These are phyloP conservation scores for Lochmaea capreae DNA, from an alignment of 2,888 invertebrate genomes.

Conservation along the genomic window DNA sequence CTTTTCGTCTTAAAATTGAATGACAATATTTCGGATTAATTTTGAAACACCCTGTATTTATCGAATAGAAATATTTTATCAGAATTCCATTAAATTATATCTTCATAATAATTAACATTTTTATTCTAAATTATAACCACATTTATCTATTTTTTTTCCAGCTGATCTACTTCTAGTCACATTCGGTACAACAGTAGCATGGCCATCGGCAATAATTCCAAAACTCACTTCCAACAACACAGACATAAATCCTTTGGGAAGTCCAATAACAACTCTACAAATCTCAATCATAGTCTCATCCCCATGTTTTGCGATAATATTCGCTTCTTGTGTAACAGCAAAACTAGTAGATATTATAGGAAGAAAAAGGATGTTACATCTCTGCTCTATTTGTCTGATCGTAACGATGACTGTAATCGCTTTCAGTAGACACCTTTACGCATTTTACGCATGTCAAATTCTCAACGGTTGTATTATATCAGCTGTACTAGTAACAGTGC, in stretches of 20 bases:
- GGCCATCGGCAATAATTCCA: conserved; percentile 4
- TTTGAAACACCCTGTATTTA: no score
- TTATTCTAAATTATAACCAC: background rate
- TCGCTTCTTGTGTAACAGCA: background rate
- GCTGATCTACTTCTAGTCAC: conserved; percentile 30
- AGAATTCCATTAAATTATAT: no score
- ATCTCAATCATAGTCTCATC: background rate
- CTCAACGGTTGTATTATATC: conserved; percentile 9
- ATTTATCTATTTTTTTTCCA: conserved; percentile 14
- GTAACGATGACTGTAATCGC: background rate
- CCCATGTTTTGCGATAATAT: background rate
- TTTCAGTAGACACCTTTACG: conserved; percentile 6
- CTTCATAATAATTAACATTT: no score
- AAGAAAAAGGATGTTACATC: conserved; percentile 10
- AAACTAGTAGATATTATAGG: conserved; percentile 15
- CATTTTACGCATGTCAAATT: background rate
- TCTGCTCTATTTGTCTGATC: background rate
- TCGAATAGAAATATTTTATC: no score
- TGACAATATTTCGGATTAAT: no score
- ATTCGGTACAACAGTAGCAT: conserved; percentile 29
- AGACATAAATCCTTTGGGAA: conserved; percentile 11
- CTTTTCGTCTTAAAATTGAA: no score
- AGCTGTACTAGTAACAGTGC: background rate
- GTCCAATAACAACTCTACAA: conserved; percentile 18
- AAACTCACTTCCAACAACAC: conserved; percentile 10